Percentiles rank a stretch among this genome's conserved stretches.
Conservation (phyloP, 2,113 vertebrate genomes). For the Orthonyx spaldingii region DNA sequence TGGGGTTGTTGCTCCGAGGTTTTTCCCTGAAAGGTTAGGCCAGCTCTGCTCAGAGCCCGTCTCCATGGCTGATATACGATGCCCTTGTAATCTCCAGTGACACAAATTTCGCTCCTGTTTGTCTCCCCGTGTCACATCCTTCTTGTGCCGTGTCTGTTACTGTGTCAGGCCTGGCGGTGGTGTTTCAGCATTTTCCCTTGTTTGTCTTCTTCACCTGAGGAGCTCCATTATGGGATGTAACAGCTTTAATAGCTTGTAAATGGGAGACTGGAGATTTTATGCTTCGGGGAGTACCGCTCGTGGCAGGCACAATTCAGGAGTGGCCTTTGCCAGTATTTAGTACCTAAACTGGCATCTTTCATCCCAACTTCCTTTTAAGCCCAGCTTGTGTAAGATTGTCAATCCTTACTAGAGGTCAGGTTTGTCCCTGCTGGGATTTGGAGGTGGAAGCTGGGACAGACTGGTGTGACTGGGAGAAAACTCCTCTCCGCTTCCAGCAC, state of each 20-base stretch:
- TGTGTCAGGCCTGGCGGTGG: neutral
- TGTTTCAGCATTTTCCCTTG: neutral
- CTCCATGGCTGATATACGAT: constrained; percentile 4
- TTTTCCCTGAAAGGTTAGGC: neutral
- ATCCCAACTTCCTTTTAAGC: neutral
- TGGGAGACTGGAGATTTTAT: neutral
- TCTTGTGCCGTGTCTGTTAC: constrained; percentile 9
- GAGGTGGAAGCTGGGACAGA: neutral
- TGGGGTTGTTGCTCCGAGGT: neutral
- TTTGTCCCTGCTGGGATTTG: neutral
- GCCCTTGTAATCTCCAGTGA: constrained; percentile 35
- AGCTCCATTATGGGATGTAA: constrained; percentile 45
- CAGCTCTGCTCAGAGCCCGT: neutral
- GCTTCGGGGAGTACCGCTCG: neutral
- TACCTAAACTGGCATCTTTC: neutral
- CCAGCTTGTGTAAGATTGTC: neutral
- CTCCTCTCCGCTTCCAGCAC: neutral
- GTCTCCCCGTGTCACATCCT: constrained; percentile 36
- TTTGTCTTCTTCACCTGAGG: constrained; percentile 51
- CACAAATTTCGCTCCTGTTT: constrained; percentile 58
- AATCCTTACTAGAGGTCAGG: neutral
- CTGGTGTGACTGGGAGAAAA: rapidly evolving
- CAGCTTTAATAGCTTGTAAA: constrained; percentile 37
- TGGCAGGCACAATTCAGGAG: neutral
- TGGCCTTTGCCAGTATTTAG: neutral